Conservation (phyloP, 2,113 vertebrate genomes). For the Pipra filicauda region DNA sequence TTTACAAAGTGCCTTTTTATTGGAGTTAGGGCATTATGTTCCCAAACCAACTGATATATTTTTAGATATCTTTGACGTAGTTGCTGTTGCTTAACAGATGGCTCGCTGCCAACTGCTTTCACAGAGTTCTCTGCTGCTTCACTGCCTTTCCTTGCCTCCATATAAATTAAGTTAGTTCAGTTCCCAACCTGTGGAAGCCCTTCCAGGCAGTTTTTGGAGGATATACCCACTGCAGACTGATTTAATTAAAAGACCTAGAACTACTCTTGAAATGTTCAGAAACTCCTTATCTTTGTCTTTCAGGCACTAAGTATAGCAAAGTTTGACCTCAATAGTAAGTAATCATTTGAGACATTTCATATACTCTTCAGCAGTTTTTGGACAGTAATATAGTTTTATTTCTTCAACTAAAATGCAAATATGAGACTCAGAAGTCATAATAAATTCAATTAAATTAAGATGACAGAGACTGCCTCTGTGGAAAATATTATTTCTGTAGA, state of each 20-base stretch:
- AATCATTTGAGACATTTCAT: not conserved
- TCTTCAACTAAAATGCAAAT: slow-evolving; percentile 8
- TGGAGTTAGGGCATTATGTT: slow-evolving; percentile 36
- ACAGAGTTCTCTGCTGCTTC: slow-evolving; percentile 29
- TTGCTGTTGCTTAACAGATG: slow-evolving; percentile 53
- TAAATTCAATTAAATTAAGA: not conserved
- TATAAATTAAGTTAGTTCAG: not conserved
- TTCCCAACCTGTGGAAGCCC: slow-evolving; percentile 4
- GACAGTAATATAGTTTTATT: not conserved
- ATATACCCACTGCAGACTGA: not conserved
- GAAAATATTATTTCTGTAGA: not conserved
- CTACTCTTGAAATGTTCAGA: not conserved
- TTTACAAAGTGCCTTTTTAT: slow-evolving; percentile 24
- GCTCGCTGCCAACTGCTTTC: slow-evolving; percentile 26
- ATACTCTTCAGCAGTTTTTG: not conserved
- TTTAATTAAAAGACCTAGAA: not conserved
- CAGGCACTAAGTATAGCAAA: not conserved
- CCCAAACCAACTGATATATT: slow-evolving; percentile 23
- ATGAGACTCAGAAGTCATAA: not conserved
- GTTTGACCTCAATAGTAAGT: not conserved
- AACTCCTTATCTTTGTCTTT: not conserved
- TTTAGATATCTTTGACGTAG: slow-evolving; percentile 51
- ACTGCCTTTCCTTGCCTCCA: slow-evolving; percentile 13
- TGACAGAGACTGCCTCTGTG: not conserved
- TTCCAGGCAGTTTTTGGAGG: not conserved